Conservation (phyloP, 1,140 invertebrate genomes). For the Sycophila sp. region DNA sequence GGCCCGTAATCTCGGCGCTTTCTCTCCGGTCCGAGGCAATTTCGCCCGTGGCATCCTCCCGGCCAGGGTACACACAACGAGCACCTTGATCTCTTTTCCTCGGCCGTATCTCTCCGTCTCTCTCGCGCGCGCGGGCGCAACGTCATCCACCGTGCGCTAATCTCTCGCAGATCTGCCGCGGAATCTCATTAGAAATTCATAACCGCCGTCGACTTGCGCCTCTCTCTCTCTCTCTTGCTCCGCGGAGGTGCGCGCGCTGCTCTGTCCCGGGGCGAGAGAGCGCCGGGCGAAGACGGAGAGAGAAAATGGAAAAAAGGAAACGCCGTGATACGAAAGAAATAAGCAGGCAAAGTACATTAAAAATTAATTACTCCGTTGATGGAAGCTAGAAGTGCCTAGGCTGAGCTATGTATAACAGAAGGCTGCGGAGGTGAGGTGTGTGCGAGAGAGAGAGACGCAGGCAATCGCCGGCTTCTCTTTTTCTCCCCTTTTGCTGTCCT, state of each 20-base stretch:
- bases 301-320: slow-evolving; percentile 54
- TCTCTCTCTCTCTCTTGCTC: slow-evolving; percentile 36
- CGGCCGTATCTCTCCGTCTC: background rate
- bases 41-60: slow-evolving; percentile 47
- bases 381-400: slow-evolving; percentile 64
- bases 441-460: too few species aligned
- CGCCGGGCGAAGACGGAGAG: slow-evolving; percentile 43
- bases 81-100: background rate
- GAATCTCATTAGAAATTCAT: slow-evolving; percentile 69
- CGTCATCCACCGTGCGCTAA: slow-evolving; percentile 56
- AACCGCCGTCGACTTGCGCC: slow-evolving; percentile 55
- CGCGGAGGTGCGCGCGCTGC: background rate
- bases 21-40: slow-evolving; percentile 46
- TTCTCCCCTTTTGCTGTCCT: background rate
- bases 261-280: background rate
- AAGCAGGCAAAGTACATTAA: slow-evolving; percentile 67
- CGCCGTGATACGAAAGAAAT: slow-evolving; percentile 65
- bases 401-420: background rate
- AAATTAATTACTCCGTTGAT: slow-evolving; percentile 69
- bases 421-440: too few species aligned
- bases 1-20: background rate
- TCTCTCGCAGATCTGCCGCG: slow-evolving; percentile 65
- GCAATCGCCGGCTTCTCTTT: background rate
- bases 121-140: background rate
- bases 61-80: slow-evolving; percentile 51